Evolutionary conservation across 2,797 vertebrate species (phyloP).

Genomic region (Tachyglossus aculeatus): DNA sequence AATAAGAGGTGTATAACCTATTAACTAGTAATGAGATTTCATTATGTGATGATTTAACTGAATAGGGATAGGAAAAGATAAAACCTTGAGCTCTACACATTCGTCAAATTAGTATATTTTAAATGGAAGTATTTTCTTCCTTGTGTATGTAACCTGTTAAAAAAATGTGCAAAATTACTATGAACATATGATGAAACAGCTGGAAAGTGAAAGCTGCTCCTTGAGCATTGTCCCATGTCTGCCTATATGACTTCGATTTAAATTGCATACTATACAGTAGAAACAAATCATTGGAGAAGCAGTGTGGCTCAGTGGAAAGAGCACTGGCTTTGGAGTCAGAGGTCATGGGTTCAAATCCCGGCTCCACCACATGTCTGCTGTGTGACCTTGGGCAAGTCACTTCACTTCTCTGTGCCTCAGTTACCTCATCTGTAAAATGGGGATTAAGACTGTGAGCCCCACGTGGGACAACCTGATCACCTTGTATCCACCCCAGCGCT

Average conservation of each 20-base stretch:
- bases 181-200: slow-evolving; percentile 23
- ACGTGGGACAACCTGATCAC: too few species aligned
- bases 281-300: not conserved
- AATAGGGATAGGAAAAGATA: slow-evolving; percentile 22
- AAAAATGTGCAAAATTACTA: slow-evolving; percentile 27
- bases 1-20: not conserved
- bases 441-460: too few species aligned
- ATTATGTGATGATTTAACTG: not conserved
- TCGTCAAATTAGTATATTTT: slow-evolving; percentile 5
- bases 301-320: too few species aligned
- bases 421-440: too few species aligned
- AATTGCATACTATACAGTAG: not conserved
- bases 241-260: not conserved
- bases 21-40: not conserved
- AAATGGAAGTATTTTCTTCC: slow-evolving; percentile 14
- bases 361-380: too few species aligned
- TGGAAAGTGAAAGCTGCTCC: not conserved
- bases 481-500: too few species aligned
- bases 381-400: too few species aligned
- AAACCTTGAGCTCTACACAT: not conserved
- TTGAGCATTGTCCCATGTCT: not conserved
- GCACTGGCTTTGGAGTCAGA: too few species aligned
- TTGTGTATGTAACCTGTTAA: not conserved
- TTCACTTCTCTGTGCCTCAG: too few species aligned
- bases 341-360: too few species aligned